These are phyloP conservation scores for Ardeotis arabs DNA, from an alignment of 2,113 vertebrate genomes.

Conservation along the genomic window DNA sequence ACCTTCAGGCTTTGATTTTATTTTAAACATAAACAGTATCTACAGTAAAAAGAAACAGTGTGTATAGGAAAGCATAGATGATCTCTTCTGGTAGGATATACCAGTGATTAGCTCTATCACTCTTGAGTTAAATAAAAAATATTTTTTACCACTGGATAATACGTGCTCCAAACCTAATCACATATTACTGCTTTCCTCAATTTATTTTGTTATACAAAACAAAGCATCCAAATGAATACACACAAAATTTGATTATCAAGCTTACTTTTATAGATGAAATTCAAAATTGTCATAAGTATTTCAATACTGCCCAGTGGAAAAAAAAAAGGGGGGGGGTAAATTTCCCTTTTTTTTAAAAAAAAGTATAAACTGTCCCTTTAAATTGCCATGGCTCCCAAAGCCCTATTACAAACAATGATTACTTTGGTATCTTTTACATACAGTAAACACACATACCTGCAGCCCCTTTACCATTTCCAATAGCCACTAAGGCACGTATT, in stretches of 20 bases:
- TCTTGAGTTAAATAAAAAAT: not conserved
- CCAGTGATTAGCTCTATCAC: not conserved
- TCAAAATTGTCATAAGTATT: not conserved
- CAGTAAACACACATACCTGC: slow-evolving; percentile 77
- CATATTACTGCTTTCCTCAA: not conserved
- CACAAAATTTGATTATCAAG: not conserved
- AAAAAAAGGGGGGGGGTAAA: not conserved
- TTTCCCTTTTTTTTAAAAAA: not conserved
- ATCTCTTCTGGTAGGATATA: not conserved
- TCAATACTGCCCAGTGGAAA: not conserved
- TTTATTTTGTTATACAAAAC: not conserved
- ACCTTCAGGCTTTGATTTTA: not conserved
- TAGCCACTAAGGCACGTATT: slow-evolving; percentile 86
- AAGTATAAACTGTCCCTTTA: not conserved
- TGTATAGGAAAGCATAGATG: not conserved
- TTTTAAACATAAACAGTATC: not conserved
- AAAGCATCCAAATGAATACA: not conserved
- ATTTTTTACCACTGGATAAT: not conserved
- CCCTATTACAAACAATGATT: not conserved
- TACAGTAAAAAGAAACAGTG: not conserved
- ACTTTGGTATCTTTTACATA: not conserved
- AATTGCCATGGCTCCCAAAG: not conserved
- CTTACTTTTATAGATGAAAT: not conserved
- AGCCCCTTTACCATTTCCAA: slow-evolving; percentile 91
- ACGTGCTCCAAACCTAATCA: not conserved